Percentiles rank a stretch among this genome's conserved stretches.
These are phyloP conservation scores for Pegea sp. DNA, from an alignment of 23 tunicate genomes.

Conservation along the genomic window DNA sequence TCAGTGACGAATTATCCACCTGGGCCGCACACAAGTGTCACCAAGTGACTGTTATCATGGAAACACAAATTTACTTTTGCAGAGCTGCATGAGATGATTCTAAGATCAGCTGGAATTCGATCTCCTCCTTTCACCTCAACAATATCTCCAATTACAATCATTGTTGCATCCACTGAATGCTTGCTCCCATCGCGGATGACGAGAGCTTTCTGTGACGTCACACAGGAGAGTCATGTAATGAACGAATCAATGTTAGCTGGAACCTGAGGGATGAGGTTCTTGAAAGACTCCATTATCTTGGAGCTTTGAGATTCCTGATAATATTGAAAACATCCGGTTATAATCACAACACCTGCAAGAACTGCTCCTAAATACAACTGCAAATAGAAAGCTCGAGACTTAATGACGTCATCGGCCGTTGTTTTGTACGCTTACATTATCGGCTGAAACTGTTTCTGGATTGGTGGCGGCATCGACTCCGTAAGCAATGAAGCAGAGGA, in stretches of 20 bases:
- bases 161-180: conserved; percentile 10
- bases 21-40: neutral
- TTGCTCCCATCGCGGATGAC: conserved; percentile 43
- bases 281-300: conserved; percentile 66
- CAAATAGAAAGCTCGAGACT: no score
- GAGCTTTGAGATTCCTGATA: conserved; percentile 65
- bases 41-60: no score
- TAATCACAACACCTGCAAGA: conserved; percentile 41
- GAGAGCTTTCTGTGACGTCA: conserved; percentile 56
- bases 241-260: neutral
- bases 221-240: neutral
- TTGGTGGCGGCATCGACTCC: conserved; percentile 7
- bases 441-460: conserved; percentile 14
- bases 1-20: conserved; percentile 77
- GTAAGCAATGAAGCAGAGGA: conserved; percentile 38
- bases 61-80: neutral
- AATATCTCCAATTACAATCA: conserved; percentile 33
- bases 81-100: conserved; percentile 13
- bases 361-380: conserved; percentile 55
- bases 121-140: conserved; percentile 74
- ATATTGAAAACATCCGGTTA: conserved; percentile 66
- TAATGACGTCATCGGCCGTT: no score
- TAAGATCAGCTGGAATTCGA: conserved; percentile 41
- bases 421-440: conserved; percentile 72
- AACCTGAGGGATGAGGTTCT: conserved; percentile 55